Evolutionary conservation across 2,113 vertebrate species (phyloP), one percentile per base, ranked within the genome.

Genomic region (Elephantulus edwardii): DNA sequence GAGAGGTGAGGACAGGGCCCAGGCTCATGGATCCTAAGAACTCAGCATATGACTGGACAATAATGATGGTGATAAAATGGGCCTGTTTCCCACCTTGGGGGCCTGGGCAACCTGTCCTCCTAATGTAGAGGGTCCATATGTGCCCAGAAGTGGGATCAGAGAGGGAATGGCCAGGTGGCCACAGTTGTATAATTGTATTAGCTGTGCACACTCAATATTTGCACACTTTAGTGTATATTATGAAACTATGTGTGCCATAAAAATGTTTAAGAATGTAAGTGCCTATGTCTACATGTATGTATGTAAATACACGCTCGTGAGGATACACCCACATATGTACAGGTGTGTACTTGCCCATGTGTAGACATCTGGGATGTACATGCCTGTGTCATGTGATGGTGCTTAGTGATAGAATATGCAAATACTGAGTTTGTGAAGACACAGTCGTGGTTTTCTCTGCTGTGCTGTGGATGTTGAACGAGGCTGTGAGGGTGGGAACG

Each of bases 261-360:
- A n/a, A n/a, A n/a, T n/a, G n/a, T n/a, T n/a, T n/a, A n/a, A 64
- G 83, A 46, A 20, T 44, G 9, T 56, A 74, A 30, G 56, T 8
- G 9, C 52, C 5, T 10, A 13, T 74, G 62, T 17, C 50, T 3
- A 0, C 24, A 2, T 9, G 30, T 16, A 4, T 4, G 16, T 16
- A 10, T 8, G 20, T 20, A 50, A 7, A 14, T 5, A 4, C 0
- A 26, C 24, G 4, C 14, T 28, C 19, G 3, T 12, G 56, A 40
- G 22, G 50, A n/a, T 8, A 56, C 28, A 1, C 1, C 14, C 74
- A 56, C 35, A 8, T 24, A 1, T 17, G 60, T 3, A 14, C 28
- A 5, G 56, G 13, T 24, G 5, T 35, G 4, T 30, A 13, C 7
- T 1, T 8, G 35, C 17, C 4, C 4, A 2, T 0, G 7, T 30